Evolutionary conservation across 2,888 invertebrate genomes (phyloP), one percentile per base, ranked within the genome.

Genomic region (Caenorhabditis drosophilae): DNA sequence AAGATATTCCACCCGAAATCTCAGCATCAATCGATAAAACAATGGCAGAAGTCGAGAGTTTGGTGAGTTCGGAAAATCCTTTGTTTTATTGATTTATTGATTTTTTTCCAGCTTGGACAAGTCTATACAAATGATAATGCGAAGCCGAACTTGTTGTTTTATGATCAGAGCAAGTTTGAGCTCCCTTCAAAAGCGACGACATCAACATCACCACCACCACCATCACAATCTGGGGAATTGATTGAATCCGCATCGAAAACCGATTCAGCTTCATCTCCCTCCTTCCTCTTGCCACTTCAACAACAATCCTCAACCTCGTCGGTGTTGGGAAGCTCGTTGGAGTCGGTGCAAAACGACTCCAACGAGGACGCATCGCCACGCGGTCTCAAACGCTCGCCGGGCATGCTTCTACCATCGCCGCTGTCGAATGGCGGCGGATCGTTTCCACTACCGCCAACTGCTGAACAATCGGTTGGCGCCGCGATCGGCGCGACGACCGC

Each of bases 381-480:
- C 55, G 67, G 80, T 40, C 67, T 83, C 41, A 83, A 84, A 67
- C 77, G 83, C 25, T 82, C 82, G 11, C 83, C 83, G n/a, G 83
- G 82, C 23, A 83, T 83, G 83, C 80, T 84, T 25, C 73, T 83
- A 15, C 68, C 73, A 26, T 58, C 67, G 11, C 54, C 62, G 35
- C 55, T 66, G 6, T 59, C 61, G 16, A 27, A 55, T 0, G 20
- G 46, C 4, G 25, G 27, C n/a, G 49, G 36, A 16, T 35, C 31
- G 22, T 53, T 57, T 34, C 54, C 59, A 12, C 45, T 70, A 25
- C 66, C 62, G 18, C 53, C 66, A 35, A 53, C 58, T 16, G 66
- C 56, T 25, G 53, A 47, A 16, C 53, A 60, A 40, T 60, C 60
- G 3, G 60, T 60, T 18, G 60, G 56, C 20, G 56, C 48, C 11